Percentiles rank a stretch among this genome's conserved stretches.
phyloP scores from a whole-genome alignment of 2,888 invertebrate genomes.

The Stegana nigrithorax region DNA sequence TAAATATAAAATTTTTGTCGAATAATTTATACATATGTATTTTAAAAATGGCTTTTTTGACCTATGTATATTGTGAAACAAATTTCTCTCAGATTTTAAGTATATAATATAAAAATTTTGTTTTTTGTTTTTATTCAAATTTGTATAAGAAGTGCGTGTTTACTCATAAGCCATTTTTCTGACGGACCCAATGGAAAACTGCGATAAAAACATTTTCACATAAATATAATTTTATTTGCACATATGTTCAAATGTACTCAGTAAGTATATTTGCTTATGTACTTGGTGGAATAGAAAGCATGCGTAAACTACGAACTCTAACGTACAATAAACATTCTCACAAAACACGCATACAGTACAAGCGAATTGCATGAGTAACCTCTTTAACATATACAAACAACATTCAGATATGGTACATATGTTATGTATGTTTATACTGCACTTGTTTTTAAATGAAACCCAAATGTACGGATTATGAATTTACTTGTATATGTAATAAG shows the following conservation, averaged over 20 bases:
- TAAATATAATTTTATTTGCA: conserved; percentile 52
- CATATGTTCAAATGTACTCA: conserved; percentile 50
- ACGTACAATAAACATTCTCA: conserved; percentile 30
- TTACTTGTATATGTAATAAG: too few relatives aligned
- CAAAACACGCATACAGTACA: conserved; percentile 41
- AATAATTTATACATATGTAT: too few relatives aligned
- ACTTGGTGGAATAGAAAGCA: conserved; percentile 29
- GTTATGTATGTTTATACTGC: conserved; percentile 57
- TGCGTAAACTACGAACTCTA: conserved; percentile 47
- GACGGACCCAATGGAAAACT: too few relatives aligned
- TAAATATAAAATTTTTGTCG: too few relatives aligned
- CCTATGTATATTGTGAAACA: too few relatives aligned
- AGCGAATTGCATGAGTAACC: too few relatives aligned
- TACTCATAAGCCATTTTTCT: too few relatives aligned
- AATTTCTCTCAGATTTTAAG: too few relatives aligned
- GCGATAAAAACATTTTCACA: conserved; percentile 27
- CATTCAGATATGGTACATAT: conserved; percentile 39
- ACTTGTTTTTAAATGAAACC: conserved; percentile 52
- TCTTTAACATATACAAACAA: conserved; percentile 29
- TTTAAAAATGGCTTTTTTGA: too few relatives aligned
- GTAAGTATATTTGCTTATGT: conserved; percentile 39
- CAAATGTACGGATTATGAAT: conserved; percentile 25
- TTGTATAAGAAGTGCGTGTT: too few relatives aligned
- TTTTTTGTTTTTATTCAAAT: background rate
- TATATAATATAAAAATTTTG: too few relatives aligned